Conservation (phyloP, 2,797 vertebrate genomes). For the Halcyon badia region DNA sequence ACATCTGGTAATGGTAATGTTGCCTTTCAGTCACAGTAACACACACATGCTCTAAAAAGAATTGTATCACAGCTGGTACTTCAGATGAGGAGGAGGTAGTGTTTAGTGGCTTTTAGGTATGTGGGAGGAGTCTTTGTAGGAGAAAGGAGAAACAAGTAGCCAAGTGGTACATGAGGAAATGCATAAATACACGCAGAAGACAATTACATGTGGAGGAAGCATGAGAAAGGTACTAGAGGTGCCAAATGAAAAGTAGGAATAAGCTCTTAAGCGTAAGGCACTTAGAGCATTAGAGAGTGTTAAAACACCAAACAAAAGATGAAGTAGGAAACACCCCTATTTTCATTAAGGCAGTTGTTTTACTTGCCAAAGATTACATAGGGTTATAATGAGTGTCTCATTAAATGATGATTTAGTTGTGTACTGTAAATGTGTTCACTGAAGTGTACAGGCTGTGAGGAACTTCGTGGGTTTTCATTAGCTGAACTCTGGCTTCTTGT, state of each 20-base stretch:
- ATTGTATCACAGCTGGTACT: background rate
- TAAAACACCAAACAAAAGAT: background rate
- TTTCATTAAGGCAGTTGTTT: background rate
- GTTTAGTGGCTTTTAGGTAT: background rate
- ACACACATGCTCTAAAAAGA: too few species aligned
- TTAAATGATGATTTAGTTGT: background rate
- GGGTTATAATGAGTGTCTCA: background rate
- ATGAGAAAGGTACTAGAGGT: background rate
- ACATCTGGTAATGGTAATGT: background rate
- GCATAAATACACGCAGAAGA: background rate
- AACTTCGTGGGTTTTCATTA: background rate
- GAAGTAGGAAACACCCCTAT: background rate
- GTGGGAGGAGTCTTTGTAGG: background rate
- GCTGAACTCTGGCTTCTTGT: background rate
- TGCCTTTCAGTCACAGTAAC: too few species aligned
- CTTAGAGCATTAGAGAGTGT: background rate
- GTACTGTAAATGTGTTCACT: background rate
- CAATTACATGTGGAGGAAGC: background rate
- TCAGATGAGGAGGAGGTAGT: background rate
- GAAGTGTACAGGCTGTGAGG: background rate
- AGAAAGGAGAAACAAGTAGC: background rate
- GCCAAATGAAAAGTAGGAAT: background rate
- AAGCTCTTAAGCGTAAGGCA: background rate
- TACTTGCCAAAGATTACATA: background rate
- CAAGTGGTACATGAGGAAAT: background rate